Base-by-base conservation (phyloP, 2,888 invertebrate species). In the Troides aeacus region DNA sequence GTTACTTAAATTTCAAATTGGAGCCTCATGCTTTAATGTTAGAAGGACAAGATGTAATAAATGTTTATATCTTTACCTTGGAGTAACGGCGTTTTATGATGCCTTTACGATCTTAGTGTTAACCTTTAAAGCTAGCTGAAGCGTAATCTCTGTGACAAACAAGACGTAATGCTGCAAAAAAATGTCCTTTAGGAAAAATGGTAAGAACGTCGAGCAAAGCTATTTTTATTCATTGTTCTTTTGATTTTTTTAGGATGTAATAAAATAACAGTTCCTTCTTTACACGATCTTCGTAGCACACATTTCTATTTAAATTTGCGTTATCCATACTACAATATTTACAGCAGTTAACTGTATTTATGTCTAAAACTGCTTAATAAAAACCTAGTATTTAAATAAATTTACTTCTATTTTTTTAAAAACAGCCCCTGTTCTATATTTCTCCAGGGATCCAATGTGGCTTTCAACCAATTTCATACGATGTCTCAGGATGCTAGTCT, bases 41-140 rank as follows among this genome's bases (percentile, higher is more conserved):
- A 46, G 56, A 62, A 65, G 62, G 50, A 62, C 69, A 62, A 65
- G 39, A 30, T 69, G 61, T 62, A 69, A 69, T 69, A 61, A 62
- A 65, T 39, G 46, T 65, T 65, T 57, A 62, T 23, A 59, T 61
- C 61, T 60, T 61, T 61, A 64, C 69, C 69, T 64, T 58, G 61
- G 62, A n/a, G 65, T 62, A 23, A 61, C 64, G 56, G 64, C 61
- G 70, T 74, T 79, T 80, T 78, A 82, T 76, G 68, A 75, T 70
- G 74, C 66, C 73, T 79, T 81, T 79, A 83, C 77, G 75, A 66
- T 70, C 64, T 64, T 77, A 76, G 78, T 81, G 79, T 79, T 78
- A 76, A 74, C 72, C 68, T 70, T 66, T 76, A 71, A 74, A 77
- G 64, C 65, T 65, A 57, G 57, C 42, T 67, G 42, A 53, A 64